phyloP scores from a whole-genome alignment of 2,888 invertebrate genomes.

The Standfussiana lucernea region DNA sequence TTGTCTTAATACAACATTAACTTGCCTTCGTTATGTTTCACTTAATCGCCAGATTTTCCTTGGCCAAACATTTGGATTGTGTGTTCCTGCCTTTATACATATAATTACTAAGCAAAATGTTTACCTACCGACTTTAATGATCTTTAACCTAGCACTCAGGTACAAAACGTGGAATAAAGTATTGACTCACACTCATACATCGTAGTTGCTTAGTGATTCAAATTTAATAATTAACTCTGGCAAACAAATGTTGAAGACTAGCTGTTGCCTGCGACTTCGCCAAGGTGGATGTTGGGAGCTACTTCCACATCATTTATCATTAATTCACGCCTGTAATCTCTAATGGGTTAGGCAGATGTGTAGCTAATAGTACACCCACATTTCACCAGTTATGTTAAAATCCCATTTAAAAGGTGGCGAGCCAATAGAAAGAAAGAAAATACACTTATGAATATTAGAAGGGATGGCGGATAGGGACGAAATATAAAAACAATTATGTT shows the following conservation, averaged over 20 bases:
- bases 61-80: slow-evolving; percentile 5
- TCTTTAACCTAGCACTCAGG: slow-evolving; percentile 19
- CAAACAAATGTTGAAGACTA: background rate
- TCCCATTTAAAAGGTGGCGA: too few species aligned
- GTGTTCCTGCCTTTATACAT: slow-evolving; percentile 14
- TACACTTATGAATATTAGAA: too few species aligned
- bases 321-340: too few species aligned
- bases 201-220: background rate
- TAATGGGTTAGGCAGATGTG: too few species aligned
- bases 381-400: too few species aligned
- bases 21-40: background rate
- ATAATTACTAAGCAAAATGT: slow-evolving; percentile 31
- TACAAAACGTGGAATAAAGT: slow-evolving; percentile 28
- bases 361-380: too few species aligned
- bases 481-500: too few species aligned
- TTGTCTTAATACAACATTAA: background rate
- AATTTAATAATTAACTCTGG: background rate
- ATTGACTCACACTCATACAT: background rate
- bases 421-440: too few species aligned
- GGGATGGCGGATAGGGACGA: too few species aligned
- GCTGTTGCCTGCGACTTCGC: rapidly evolving
- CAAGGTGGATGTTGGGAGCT: background rate
- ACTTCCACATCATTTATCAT: too few species aligned
- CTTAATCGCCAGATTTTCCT: background rate
- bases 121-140: slow-evolving; percentile 14